These are phyloP conservation scores for Capreolus pygargus DNA, from an alignment of 2,113 vertebrate species.

Conservation along the genomic window DNA sequence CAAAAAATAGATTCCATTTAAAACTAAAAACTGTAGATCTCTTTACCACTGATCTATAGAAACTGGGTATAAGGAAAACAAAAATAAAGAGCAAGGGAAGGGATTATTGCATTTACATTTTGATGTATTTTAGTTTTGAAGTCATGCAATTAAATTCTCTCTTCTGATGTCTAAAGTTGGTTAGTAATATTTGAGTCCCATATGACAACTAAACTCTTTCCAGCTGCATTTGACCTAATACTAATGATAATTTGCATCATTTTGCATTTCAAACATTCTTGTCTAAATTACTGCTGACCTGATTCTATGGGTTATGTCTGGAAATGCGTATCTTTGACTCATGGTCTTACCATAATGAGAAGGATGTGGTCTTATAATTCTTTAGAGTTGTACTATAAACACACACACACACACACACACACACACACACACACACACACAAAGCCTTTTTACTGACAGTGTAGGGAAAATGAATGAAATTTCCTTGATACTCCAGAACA, in stretches of 20 bases:
- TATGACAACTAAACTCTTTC: conserved; percentile 36
- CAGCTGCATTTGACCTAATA: conserved; percentile 23
- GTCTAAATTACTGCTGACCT: conserved; percentile 33
- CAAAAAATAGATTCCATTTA: neutral
- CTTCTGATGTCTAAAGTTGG: conserved; percentile 25
- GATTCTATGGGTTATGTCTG: conserved; percentile 21
- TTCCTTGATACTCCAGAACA: neutral
- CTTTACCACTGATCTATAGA: neutral
- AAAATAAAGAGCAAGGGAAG: neutral
- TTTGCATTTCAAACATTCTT: conserved; percentile 49
- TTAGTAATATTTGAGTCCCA: conserved; percentile 1
- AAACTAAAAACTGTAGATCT: neutral
- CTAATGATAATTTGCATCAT: conserved; percentile 26
- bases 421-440: neutral
- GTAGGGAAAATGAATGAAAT: neutral
- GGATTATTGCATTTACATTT: conserved; percentile 42
- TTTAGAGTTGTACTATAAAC: neutral
- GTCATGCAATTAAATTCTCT: conserved; percentile 34
- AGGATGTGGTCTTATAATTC: neutral
- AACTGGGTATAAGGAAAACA: neutral
- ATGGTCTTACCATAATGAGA: neutral
- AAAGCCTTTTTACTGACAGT: neutral
- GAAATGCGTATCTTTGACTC: neutral
- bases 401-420: neutral
- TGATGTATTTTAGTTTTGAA: conserved; percentile 39